phyloP scores from a whole-genome alignment of 2,797 vertebrate species.

The Phoeniculus purpureus region DNA sequence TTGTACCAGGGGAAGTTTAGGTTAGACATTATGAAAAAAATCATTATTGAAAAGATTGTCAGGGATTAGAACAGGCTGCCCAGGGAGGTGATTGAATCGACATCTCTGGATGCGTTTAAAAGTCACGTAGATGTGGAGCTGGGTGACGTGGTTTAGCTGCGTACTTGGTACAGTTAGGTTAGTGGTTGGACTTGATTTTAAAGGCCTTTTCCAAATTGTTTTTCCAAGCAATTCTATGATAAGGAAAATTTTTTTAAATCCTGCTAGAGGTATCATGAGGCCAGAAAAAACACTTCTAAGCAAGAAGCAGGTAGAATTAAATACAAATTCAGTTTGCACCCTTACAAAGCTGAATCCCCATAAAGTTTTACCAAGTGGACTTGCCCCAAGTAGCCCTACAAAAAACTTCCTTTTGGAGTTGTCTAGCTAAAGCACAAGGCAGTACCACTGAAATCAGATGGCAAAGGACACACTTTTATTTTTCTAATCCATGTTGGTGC shows the following conservation, averaged over 20 bases:
- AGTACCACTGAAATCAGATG: neutral
- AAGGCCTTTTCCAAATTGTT: no score
- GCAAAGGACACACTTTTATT: neutral
- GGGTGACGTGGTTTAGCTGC: no score
- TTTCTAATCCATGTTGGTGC: conserved; percentile 2
- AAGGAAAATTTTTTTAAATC: neutral
- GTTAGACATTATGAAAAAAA: no score
- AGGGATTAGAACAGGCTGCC: no score
- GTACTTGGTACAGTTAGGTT: no score
- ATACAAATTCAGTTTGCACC: neutral
- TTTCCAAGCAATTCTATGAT: no score
- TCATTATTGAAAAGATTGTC: no score
- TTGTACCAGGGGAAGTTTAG: no score
- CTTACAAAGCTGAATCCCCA: neutral
- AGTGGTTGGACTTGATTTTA: no score
- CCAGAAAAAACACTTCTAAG: neutral
- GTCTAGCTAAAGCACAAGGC: neutral
- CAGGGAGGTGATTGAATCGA: no score
- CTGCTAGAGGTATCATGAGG: neutral
- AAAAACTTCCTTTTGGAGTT: neutral
- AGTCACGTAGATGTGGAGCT: no score
- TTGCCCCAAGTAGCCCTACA: neutral
- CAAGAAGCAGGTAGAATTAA: neutral
- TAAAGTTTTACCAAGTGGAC: neutral
- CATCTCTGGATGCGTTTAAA: no score